Evolutionary conservation across 2,113 vertebrate species (phyloP).

Genomic region (Coturnix japonica): DNA sequence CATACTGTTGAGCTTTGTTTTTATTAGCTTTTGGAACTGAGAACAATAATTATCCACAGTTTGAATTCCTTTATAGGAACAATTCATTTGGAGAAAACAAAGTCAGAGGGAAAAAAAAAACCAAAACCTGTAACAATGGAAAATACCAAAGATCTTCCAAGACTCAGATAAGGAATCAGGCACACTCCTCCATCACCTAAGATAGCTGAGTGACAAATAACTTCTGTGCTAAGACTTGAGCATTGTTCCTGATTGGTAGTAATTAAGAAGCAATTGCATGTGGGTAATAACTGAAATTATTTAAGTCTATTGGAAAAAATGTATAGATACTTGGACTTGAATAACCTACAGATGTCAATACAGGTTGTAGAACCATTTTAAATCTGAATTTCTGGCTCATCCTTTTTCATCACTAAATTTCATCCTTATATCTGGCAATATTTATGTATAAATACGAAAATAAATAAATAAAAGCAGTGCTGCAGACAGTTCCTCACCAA

Average conservation of each 20-base stretch:
- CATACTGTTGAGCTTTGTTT: conserved; percentile 64
- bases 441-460: not conserved
- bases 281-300: not conserved
- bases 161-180: conserved; percentile 39
- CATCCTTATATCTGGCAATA: not conserved
- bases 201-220: not conserved
- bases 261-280: not conserved
- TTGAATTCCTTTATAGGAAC: conserved; percentile 70
- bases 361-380: not conserved
- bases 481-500: not conserved
- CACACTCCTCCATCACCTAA: not conserved
- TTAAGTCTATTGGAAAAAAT: not conserved
- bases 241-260: not conserved
- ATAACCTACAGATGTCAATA: not conserved
- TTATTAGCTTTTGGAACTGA: conserved; percentile 66
- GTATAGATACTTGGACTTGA: rapidly evolving
- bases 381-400: not conserved
- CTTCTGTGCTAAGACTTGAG: not conserved
- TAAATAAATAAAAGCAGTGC: not conserved
- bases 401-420: not conserved
- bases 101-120: not conserved
- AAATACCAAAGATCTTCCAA: conserved; percentile 59
- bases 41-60: conserved; percentile 49
- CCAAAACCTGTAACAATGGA: conserved; percentile 43
- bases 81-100: conserved; percentile 69